phyloP scores from a whole-genome alignment of 2,888 invertebrate species.

The Pandemis corylana region DNA sequence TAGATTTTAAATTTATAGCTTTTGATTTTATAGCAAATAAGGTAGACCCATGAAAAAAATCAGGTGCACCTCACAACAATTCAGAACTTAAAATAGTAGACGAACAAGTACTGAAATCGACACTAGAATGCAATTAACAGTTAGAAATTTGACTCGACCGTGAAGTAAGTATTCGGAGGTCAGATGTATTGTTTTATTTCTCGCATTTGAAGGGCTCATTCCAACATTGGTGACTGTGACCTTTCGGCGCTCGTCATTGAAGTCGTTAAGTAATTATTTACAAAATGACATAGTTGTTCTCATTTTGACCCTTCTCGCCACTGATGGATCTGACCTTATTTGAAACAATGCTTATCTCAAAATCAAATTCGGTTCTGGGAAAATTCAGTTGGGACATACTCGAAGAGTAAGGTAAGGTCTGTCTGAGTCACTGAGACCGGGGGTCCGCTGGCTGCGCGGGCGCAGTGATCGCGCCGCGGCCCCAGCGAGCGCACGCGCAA shows the following conservation, averaged over 20 bases:
- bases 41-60: no score
- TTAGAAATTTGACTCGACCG: conserved; percentile 37
- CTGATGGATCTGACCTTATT: conserved; percentile 19
- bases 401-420: conserved; percentile 18
- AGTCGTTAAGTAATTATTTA: conserved; percentile 1
- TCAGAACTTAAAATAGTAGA: background rate
- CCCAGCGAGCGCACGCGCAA: conserved; percentile 64
- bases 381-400: conserved; percentile 29
- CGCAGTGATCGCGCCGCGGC: conserved; percentile 74
- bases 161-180: conserved; percentile 29
- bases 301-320: conserved; percentile 5
- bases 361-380: conserved; percentile 30
- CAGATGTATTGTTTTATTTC: conserved; percentile 31
- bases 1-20: no score
- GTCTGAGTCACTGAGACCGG: conserved; percentile 34
- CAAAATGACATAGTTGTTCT: conserved; percentile 21
- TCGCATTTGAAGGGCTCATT: conserved; percentile 20
- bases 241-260: conserved; percentile 4
- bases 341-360: conserved; percentile 23
- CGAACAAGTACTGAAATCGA: conserved; percentile 12
- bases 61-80: no score
- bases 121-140: conserved; percentile 22
- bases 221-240: conserved; percentile 14
- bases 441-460: conserved; percentile 43
- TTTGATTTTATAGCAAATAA: no score